phyloP scores from a whole-genome alignment of 2,888 invertebrate species.

The Dryadula phaetusa region DNA sequence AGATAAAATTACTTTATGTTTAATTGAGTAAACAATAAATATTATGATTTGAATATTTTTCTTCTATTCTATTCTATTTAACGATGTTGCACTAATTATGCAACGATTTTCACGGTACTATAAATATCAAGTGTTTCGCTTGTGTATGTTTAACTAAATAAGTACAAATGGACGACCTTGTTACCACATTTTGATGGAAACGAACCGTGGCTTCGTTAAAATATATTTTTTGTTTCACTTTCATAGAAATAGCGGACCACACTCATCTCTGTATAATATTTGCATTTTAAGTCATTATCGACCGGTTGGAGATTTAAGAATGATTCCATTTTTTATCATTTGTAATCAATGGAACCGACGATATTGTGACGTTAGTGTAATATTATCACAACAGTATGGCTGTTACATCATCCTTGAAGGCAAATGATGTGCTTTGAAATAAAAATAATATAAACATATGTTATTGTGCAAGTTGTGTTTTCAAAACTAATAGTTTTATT shows the following conservation, averaged over 20 bases:
- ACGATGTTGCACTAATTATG: conserved; percentile 30
- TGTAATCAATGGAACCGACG: background rate
- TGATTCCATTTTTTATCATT: background rate
- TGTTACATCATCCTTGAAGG: background rate
- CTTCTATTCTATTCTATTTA: background rate
- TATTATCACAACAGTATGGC: background rate
- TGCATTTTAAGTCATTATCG: background rate
- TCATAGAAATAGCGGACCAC: conserved; percentile 19
- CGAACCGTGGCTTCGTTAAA: conserved; percentile 37
- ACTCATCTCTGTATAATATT: background rate
- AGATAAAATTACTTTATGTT: too few relatives aligned
- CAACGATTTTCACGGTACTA: conserved; percentile 26
- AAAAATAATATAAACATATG: conserved; percentile 13
- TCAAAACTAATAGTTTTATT: background rate
- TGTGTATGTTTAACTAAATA: conserved; percentile 28
- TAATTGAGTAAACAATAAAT: background rate
- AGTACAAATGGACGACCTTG: conserved; percentile 38
- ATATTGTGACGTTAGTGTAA: background rate
- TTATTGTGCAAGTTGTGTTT: conserved; percentile 1
- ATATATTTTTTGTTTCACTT: conserved; percentile 34
- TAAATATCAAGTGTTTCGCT: conserved; percentile 35
- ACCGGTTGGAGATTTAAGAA: background rate
- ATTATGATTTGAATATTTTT: background rate
- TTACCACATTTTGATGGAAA: conserved; percentile 37
- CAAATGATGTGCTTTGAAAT: background rate